Evolutionary conservation across 2,888 invertebrate species (phyloP).

Genomic region (Lumbricus terrestris): DNA sequence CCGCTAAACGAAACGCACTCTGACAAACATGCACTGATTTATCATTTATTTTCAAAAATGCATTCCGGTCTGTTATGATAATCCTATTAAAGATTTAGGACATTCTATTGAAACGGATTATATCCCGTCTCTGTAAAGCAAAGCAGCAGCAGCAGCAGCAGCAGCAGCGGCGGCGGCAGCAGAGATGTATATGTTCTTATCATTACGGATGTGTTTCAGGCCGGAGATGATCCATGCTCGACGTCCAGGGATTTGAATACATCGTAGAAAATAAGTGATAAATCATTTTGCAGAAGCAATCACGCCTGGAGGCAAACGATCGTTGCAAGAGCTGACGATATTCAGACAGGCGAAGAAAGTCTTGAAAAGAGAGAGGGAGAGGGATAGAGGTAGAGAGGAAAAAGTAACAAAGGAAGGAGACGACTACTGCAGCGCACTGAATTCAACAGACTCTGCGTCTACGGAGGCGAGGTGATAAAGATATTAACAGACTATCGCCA

Average conservation of each 20-base stretch:
- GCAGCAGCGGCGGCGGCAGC: too few species aligned
- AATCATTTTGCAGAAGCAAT: not conserved
- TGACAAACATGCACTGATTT: not conserved
- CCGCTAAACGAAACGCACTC: not conserved
- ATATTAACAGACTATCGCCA: slow-evolving; percentile 3
- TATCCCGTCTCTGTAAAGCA: too few species aligned
- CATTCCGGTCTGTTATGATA: not conserved
- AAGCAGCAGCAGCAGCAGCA: too few species aligned
- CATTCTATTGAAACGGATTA: not conserved
- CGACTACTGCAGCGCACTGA: not conserved
- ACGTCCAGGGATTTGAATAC: not conserved
- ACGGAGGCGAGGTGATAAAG: not conserved
- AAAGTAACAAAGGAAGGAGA: not conserved
- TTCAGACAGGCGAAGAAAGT: not conserved
- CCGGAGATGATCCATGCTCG: not conserved
- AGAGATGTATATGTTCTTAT: not conserved
- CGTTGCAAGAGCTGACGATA: not conserved
- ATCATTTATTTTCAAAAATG: not conserved
- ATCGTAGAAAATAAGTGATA: not conserved
- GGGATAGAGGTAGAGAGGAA: not conserved
- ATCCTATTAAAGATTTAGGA: not conserved
- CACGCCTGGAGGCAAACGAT: not conserved
- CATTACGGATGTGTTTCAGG: not conserved
- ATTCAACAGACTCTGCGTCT: not conserved
- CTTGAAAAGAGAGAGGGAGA: too few species aligned